Evolutionary conservation across 2,113 vertebrate genomes (phyloP), one percentile per base, ranked within the genome.

Genomic region (Anolis carolinensis): DNA sequence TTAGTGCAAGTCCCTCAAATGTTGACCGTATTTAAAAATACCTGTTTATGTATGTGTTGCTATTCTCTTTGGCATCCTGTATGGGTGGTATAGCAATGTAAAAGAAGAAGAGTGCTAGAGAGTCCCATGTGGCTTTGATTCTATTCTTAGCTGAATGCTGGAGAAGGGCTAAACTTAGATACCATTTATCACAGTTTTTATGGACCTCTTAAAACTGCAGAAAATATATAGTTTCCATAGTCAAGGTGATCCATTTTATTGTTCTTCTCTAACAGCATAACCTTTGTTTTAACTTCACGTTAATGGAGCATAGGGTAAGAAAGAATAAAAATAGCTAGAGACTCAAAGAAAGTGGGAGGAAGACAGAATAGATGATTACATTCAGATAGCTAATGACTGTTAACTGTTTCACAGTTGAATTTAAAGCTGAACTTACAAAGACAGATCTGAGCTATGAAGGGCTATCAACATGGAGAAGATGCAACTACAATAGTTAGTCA

Each of bases 181-280:
- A 80, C 70, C 82, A 14, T 90, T 94, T 93, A 92, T 92, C 90
- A 90, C 72, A 79, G 90, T 79, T 94, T 82, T 91, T 89, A 92
- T 88, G 86, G 89, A 32, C 48, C 83, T 92, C 81, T 90, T 90
- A 84, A 84, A 94, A 78, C 39, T 84, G 65, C 13, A 8, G 16
- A 89, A 80, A 86, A 91, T 79, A 92, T 93, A 90, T 84, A 76
- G 67, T 85, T 94, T 74, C 91, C 25, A 5, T 50, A 90, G 83
- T 83, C 89, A 89, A 84, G 85, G 82, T 23, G 84, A 83, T 32
- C 62, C 23, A 0, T 94, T 92, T 93, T 89, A 93, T 90, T 91
- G 81, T 39, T 84, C 86, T 91, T 89, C 81, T 90, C 84, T 81
- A 48, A 36, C 84, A 85, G 89, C 73, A 81, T 70, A 92, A 92